Evolutionary conservation across 2,888 invertebrate species (phyloP), one percentile per base, ranked within the genome.

Genomic region (Cerastoderma edule): DNA sequence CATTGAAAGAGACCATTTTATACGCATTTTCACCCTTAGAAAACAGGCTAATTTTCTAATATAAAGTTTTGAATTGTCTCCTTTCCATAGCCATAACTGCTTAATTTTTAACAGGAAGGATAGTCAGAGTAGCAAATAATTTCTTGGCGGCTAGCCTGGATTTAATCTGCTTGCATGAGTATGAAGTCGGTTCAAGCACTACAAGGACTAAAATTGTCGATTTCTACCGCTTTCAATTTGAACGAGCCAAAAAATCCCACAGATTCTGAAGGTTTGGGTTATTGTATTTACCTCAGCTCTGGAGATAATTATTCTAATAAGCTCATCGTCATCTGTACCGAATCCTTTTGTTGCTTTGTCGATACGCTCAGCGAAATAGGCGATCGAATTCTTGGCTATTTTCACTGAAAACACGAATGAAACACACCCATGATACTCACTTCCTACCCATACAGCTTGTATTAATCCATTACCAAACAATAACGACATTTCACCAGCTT

Each of bases 301-400:
- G 16, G 87, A 79, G 10, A 91, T 92, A 19, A 91, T 67, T 6
- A 86, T 57, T 19, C 91, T 67, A 56, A 90, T 89, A n/a, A 91
- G 87, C 10, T 85, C 80, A 8, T 68, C 75, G 73, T 91, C 91
- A 19, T 89, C 86, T 1, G 91, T 90, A 0, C 91, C 91, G 0
- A 80, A 79, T 0, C 91, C 91, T 77, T 96, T 96, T 96, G 98
- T 97, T 67, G 96, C 95, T 90, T 96, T 95, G 93, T 97, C 95
- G 66, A 85, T 50, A 44, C 84, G 54, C 53, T 74, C 60, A n/a
- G 83, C 84, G 57, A 85, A 83, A 46, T 65, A 86, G 2, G 32
- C 63, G 13, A 50, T 53, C 65, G 67, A 72, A 28, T 84, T 67
- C 35, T 67, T 75, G 2, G 67, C 75, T 8, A 80, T 28, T 63